These are phyloP conservation scores for Holacanthella duospinosa DNA, from an alignment of 2,888 invertebrate species.

Conservation along the genomic window DNA sequence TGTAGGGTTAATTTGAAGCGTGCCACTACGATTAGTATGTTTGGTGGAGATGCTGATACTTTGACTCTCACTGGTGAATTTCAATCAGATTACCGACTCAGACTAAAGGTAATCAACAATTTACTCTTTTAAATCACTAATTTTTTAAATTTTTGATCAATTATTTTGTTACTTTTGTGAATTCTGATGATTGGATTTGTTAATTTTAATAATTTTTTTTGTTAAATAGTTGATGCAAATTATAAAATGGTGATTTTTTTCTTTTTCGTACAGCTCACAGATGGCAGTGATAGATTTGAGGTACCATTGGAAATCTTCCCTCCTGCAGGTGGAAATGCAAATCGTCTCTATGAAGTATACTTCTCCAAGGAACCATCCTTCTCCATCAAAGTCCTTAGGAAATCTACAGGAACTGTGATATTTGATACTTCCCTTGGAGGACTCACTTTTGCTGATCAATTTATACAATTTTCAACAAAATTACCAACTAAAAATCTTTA, in stretches of 20 bases:
- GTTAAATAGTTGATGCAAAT: no score
- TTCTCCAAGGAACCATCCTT: slow-evolving; percentile 36
- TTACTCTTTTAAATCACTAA: background rate
- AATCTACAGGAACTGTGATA: slow-evolving; percentile 21
- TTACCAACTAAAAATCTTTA: slow-evolving; percentile 42
- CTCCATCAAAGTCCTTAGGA: slow-evolving; percentile 39
- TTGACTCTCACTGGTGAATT: slow-evolving; percentile 24
- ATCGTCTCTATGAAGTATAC: slow-evolving; percentile 34
- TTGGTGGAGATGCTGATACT: slow-evolving; percentile 24
- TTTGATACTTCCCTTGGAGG: slow-evolving; percentile 40
- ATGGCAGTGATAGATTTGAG: slow-evolving; percentile 28
- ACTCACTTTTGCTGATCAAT: slow-evolving; percentile 44
- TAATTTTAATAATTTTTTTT: no score
- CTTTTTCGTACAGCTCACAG: no score
- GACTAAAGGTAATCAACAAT: slow-evolving; percentile 22
- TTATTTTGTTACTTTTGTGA: no score
- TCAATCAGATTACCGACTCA: slow-evolving; percentile 30
- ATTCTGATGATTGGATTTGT: no score
- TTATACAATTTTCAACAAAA: slow-evolving; percentile 42
- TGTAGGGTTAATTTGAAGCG: background rate
- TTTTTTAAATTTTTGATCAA: background rate
- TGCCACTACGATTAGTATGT: slow-evolving; percentile 2
- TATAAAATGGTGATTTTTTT: no score
- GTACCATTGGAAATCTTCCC: slow-evolving; percentile 28
- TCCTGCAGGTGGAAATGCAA: slow-evolving; percentile 18